Conservation (phyloP, 2,797 vertebrate genomes). For the Scomberomorus guttatus region DNA sequence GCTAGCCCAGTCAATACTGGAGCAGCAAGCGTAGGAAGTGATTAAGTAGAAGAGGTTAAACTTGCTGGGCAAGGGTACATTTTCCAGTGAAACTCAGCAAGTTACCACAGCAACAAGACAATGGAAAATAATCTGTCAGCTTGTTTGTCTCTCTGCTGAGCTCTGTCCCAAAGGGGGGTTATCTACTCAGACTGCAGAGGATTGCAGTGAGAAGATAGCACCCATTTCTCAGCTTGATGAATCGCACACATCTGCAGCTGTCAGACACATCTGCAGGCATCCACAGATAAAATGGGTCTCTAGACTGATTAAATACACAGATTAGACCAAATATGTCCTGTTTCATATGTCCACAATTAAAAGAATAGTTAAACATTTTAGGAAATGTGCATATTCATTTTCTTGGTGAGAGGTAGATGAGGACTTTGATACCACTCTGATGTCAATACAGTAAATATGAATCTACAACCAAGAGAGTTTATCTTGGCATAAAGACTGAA, state of each 20-base stretch:
- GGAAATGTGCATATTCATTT: background rate
- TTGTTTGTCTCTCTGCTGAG: slow-evolving; percentile 57
- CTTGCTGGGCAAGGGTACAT: slow-evolving; percentile 76
- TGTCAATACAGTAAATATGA: background rate
- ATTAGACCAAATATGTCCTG: background rate
- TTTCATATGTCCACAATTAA: background rate
- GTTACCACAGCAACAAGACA: slow-evolving; percentile 81
- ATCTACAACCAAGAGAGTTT: background rate
- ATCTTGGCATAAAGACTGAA: background rate
- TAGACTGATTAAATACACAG: rapidly evolving
- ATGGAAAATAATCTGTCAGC: slow-evolving; percentile 80
- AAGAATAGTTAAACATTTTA: background rate
- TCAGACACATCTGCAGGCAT: slow-evolving; percentile 25
- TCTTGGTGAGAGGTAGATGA: background rate
- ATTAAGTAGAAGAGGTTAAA: slow-evolving; percentile 78
- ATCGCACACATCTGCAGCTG: slow-evolving; percentile 26
- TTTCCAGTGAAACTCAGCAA: slow-evolving; percentile 79
- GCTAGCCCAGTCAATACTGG: slow-evolving; percentile 44
- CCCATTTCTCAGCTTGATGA: slow-evolving; percentile 12
- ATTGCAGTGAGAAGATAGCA: slow-evolving; percentile 20
- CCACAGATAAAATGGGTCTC: background rate
- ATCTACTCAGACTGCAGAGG: slow-evolving; percentile 32
- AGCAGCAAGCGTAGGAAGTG: slow-evolving; percentile 72
- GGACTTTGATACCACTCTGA: background rate
- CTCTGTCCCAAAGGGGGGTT: slow-evolving; percentile 14